Evolutionary conservation across 1,140 invertebrate species (phyloP).

Genomic region (Heliconius nattereri): DNA sequence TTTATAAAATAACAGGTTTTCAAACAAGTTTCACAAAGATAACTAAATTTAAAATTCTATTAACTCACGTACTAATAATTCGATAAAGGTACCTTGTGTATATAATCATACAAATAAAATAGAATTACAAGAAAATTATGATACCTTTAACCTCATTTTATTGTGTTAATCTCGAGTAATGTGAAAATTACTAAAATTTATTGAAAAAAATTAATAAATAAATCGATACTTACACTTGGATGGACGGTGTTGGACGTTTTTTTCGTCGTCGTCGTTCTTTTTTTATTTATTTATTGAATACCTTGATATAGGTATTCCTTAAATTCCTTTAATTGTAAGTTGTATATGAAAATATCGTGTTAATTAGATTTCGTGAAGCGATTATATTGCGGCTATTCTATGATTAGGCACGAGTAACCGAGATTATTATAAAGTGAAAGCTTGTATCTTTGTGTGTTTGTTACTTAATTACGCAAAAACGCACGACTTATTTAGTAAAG

Average conservation of each 20-base stretch:
- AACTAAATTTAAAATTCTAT: conserved; percentile 13
- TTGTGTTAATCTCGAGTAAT: too few species aligned
- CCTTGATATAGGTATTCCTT: too few species aligned
- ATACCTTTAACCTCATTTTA: not conserved
- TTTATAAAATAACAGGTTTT: conserved; percentile 10
- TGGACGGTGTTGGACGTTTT: too few species aligned
- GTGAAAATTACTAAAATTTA: too few species aligned
- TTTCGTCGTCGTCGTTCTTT: too few species aligned
- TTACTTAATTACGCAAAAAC: not conserved
- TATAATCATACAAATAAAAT: not conserved
- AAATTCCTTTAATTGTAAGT: too few species aligned
- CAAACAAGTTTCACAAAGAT: conserved; percentile 4
- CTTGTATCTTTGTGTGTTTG: not conserved
- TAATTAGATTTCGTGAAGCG: not conserved
- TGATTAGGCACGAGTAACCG: not conserved
- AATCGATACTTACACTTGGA: too few species aligned
- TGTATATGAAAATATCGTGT: not conserved
- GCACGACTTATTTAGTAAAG: too few species aligned
- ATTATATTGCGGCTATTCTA: not conserved
- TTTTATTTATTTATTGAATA: too few species aligned
- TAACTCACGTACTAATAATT: conserved; percentile 2
- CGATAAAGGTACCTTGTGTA: not conserved
- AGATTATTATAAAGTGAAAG: conserved; percentile 2
- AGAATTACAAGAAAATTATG: not conserved
- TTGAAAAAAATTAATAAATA: too few species aligned